Evolutionary conservation across 2,888 invertebrate species (phyloP).

Genomic region (Altica lythri): DNA sequence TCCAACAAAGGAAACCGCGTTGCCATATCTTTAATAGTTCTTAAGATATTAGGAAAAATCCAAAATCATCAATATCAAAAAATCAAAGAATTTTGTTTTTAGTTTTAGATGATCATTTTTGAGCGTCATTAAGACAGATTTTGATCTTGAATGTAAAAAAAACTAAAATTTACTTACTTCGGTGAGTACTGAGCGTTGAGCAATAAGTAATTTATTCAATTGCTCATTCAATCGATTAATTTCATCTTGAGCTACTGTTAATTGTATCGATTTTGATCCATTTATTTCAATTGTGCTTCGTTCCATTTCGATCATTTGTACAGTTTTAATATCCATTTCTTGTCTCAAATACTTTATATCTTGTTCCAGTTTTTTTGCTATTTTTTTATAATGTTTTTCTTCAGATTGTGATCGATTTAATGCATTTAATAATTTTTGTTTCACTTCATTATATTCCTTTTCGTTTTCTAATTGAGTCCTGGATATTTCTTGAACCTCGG

Average conservation of each 20-base stretch:
- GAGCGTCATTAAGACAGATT: too few species aligned
- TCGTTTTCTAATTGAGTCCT: slow-evolving; percentile 37
- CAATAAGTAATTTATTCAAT: slow-evolving; percentile 45
- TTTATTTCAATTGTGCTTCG: slow-evolving; percentile 39
- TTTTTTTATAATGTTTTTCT: slow-evolving; percentile 33
- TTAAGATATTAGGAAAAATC: too few species aligned
- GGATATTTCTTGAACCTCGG: slow-evolving; percentile 30
- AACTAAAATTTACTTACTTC: slow-evolving; percentile 41
- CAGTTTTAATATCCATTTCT: slow-evolving; percentile 38
- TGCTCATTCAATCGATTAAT: slow-evolving; percentile 48
- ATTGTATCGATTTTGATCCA: slow-evolving; percentile 38
- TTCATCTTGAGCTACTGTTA: slow-evolving; percentile 47
- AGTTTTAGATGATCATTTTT: too few species aligned
- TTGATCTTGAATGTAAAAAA: too few species aligned
- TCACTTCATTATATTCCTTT: slow-evolving; percentile 36
- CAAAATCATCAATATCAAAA: too few species aligned
- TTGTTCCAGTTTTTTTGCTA: slow-evolving; percentile 39
- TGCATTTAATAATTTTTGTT: slow-evolving; percentile 42
- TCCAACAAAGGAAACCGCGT: too few species aligned
- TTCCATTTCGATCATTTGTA: slow-evolving; percentile 41
- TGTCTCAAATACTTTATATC: slow-evolving; percentile 38
- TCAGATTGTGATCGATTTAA: slow-evolving; percentile 31
- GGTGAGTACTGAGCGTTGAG: slow-evolving; percentile 42
- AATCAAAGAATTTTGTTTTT: too few species aligned
- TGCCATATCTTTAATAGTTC: too few species aligned